Percentiles rank a stretch among this genome's conserved stretches.
These are phyloP conservation scores for Lophura swinhoii DNA, from an alignment of 2,797 vertebrate genomes.

Conservation along the genomic window DNA sequence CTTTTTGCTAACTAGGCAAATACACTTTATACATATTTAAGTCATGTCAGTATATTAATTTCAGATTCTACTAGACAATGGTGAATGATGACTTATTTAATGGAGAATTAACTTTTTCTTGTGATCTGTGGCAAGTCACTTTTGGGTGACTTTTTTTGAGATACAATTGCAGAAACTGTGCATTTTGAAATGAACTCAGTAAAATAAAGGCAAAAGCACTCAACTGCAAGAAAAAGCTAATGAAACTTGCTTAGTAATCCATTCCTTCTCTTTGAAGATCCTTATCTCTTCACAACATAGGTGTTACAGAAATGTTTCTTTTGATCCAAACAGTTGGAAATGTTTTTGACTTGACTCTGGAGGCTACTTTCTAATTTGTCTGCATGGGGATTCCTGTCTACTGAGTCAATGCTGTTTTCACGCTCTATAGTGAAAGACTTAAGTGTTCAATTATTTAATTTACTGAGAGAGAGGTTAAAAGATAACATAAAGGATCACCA, in stretches of 20 bases:
- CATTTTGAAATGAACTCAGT: conserved; percentile 26
- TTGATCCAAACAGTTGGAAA: background rate
- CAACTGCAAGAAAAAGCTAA: conserved; percentile 3
- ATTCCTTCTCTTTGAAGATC: conserved; percentile 11
- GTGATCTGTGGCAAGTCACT: conserved; percentile 54
- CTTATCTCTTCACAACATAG: background rate
- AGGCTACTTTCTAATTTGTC: background rate
- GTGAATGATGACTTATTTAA: conserved; percentile 62
- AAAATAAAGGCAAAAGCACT: conserved; percentile 17
- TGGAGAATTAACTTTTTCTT: conserved; percentile 51
- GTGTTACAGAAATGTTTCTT: conserved; percentile 8
- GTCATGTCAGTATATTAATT: conserved; percentile 66
- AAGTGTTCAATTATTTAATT: conserved; percentile 8
- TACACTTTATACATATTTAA: conserved; percentile 66
- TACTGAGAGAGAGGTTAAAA: conserved; percentile 17
- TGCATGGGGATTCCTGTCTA: background rate
- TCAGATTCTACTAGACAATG: conserved; percentile 62
- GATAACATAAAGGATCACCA: background rate
- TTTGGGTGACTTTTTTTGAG: conserved; percentile 17
- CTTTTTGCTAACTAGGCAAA: conserved; percentile 64
- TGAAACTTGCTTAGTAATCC: background rate
- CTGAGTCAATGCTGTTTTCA: conserved; percentile 12
- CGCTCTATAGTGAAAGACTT: background rate
- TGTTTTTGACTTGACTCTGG: background rate
- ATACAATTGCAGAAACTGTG: conserved; percentile 40